Percentiles rank a stretch among this genome's conserved stretches.
phyloP scores from a whole-genome alignment of 2,797 vertebrate species.

The Antrozous pallidus region DNA sequence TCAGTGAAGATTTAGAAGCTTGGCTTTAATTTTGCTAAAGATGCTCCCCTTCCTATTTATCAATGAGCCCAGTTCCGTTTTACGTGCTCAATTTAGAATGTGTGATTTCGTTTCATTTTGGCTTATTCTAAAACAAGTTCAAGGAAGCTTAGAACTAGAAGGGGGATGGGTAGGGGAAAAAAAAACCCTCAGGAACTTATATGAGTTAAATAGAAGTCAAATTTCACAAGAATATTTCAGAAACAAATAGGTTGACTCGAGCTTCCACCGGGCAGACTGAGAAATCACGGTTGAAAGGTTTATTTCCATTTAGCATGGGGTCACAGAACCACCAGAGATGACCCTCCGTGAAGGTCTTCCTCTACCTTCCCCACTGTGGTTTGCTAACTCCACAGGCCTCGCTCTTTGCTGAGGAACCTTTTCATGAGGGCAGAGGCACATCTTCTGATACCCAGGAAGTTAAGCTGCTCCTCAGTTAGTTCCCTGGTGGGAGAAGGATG shows the following conservation, averaged over 20 bases:
- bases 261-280: not conserved
- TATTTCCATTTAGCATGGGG: not conserved
- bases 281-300: not conserved
- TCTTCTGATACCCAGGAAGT: not conserved
- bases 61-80: constrained; percentile 66
- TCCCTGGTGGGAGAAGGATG: not conserved
- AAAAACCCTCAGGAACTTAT: not conserved
- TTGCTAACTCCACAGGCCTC: not conserved
- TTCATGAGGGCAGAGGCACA: not conserved
- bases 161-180: not conserved
- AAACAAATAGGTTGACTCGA: not conserved
- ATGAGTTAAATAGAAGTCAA: constrained; percentile 39
- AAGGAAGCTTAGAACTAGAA: constrained; percentile 49
- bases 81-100: constrained; percentile 59
- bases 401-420: not conserved
- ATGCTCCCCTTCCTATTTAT: constrained; percentile 71
- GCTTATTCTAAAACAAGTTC: constrained; percentile 63
- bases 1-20: constrained; percentile 40
- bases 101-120: constrained; percentile 61
- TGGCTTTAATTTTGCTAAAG: constrained; percentile 56
- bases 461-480: not conserved
- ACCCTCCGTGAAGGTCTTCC: not conserved
- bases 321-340: not conserved
- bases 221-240: not conserved
- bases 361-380: not conserved